Base-by-base conservation (phyloP, 2,113 vertebrate species). In the Antechinus stuartii region DNA sequence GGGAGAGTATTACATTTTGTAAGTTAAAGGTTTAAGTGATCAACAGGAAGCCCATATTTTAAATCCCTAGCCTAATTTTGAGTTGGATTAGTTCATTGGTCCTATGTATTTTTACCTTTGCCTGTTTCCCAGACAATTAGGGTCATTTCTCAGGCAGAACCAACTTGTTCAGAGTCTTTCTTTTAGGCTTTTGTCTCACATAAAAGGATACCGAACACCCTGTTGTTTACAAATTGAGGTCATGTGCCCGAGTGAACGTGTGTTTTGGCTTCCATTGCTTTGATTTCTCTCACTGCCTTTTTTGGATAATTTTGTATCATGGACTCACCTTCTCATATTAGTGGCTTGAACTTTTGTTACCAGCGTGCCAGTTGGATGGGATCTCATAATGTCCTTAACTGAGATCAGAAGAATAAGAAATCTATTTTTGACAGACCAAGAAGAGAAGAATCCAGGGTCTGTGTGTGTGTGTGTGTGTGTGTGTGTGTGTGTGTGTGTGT, bases 211-310 rank as follows among this genome's bases (percentile, higher is more conserved):
- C 47, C 42, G 46, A 96, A 57, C 54, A 95, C 94, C 95, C 97
- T 91, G 94, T 97, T 97, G 94, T 96, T 97, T 95, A 95, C 96
- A 92, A 96, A 95, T 95, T 97, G 95, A 94, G 94, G 92, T 97
- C 98, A 96, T 96, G 3, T 52, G 25, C 96, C 91, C 26, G 25
- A 96, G 54, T 0, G 24, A 30, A 96, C 1, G 7, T 93, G 61
- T 91, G 1, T 12, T 97, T 96, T 52, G 47, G 94, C 92, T 95
- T 95, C 27, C 1, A 46, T 91, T 92, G 2, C 27, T 14, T 94
- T 91, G 61, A 57, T 93, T 97, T 55, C 84, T 30, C 54, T 46
- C 46, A 10, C 2, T 1, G 9, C 0, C 1, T 46, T 2, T 42
- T 84, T 93, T 54, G 26, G 68, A n/a, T 42, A 95, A 50, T 12